Conservation (phyloP, 2,113 vertebrate genomes). For the Pedetes capensis region DNA sequence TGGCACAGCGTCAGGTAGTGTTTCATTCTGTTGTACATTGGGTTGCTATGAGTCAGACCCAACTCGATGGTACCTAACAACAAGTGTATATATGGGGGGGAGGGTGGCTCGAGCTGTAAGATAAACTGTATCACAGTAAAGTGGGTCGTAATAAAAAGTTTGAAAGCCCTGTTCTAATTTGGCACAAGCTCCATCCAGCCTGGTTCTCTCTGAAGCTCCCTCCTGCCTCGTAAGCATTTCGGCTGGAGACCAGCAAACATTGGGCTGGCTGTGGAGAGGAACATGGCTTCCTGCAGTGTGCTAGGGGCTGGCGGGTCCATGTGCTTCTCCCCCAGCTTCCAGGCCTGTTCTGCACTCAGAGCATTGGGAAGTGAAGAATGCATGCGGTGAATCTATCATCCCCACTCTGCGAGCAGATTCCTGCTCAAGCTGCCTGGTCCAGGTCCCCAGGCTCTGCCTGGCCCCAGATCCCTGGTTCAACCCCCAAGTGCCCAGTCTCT, state of each 20-base stretch:
- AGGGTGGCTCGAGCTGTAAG: not conserved
- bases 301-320: not conserved
- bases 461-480: not conserved
- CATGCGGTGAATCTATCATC: not conserved
- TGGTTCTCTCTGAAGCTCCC: not conserved
- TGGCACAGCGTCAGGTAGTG: too few species aligned
- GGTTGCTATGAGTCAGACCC: too few species aligned
- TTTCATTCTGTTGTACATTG: too few species aligned
- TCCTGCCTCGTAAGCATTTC: not conserved
- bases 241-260: not conserved
- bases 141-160: not conserved
- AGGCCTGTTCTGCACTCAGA: not conserved
- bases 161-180: not conserved
- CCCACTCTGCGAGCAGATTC: not conserved
- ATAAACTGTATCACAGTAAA: not conserved
- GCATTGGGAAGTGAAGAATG: not conserved
- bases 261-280: not conserved
- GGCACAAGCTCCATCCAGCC: not conserved
- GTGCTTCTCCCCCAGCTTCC: not conserved
- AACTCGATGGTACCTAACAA: too few species aligned
- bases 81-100: rapidly evolving
- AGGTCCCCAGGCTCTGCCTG: not conserved
- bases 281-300: not conserved
- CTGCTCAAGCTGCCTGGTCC: not conserved
- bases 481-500: not conserved